Evolutionary conservation across 2,113 vertebrate genomes (phyloP).

Genomic region (Chaenocephalus aceratus): DNA sequence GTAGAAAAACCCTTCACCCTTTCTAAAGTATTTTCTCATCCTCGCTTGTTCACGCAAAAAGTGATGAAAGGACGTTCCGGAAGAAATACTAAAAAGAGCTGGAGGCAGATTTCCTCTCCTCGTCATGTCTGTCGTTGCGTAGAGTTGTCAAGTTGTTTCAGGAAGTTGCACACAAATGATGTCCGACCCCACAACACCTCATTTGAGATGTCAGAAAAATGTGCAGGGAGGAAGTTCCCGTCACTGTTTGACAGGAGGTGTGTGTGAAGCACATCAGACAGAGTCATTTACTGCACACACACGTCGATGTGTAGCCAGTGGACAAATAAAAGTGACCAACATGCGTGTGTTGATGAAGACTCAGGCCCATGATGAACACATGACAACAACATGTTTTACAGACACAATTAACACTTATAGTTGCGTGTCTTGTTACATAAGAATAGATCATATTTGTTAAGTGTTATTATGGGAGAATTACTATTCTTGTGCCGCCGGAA

Average conservation of each 20-base stretch:
- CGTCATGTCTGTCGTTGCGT: not conserved
- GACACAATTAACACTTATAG: too few species aligned
- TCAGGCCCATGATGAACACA: too few species aligned
- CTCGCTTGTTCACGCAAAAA: not conserved
- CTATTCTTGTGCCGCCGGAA: too few species aligned
- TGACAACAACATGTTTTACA: too few species aligned
- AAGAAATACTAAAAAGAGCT: too few species aligned
- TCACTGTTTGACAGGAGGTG: not conserved
- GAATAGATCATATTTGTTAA: too few species aligned
- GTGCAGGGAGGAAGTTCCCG: not conserved
- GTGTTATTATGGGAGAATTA: too few species aligned
- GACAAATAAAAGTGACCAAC: not conserved
- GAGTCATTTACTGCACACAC: not conserved
- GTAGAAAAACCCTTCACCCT: too few species aligned
- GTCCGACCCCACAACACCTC: not conserved
- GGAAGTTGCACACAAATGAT: not conserved
- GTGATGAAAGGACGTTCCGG: not conserved
- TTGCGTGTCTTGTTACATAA: too few species aligned
- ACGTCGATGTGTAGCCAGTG: too few species aligned
- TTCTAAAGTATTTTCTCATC: too few species aligned
- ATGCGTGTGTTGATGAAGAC: not conserved
- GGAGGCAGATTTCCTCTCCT: not conserved
- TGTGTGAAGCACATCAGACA: slow-evolving; percentile 8
- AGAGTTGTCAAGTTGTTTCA: not conserved
- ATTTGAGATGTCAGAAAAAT: not conserved